Percentiles rank a stretch among this genome's conserved stretches.
These are phyloP conservation scores for Chrysogorgia sp. DNA, from an alignment of 92 coral and sea anemone genomes.

Conservation along the genomic window DNA sequence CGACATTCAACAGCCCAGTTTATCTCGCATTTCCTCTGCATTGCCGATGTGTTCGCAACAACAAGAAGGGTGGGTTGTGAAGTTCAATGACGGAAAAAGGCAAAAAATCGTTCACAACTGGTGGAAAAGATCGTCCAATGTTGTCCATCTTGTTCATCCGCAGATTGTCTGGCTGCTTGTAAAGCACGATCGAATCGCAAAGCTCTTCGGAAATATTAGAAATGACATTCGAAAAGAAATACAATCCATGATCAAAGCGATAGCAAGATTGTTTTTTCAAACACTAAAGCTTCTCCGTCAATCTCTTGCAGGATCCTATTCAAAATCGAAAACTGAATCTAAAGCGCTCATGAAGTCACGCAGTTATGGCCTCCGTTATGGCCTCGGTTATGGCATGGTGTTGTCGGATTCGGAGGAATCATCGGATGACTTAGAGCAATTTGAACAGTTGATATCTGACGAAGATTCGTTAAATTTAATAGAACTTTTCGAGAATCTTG, in stretches of 20 bases:
- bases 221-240: conserved; percentile 10
- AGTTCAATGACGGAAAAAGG: conserved; percentile 17
- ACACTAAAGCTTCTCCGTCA: neutral
- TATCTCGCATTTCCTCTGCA: neutral
- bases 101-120: conserved; percentile 17
- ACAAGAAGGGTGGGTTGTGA: conserved; percentile 40
- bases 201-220: neutral
- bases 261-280: neutral
- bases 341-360: too few species aligned
- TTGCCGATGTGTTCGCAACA: neutral
- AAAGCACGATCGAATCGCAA: neutral
- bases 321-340: too few species aligned
- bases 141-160: conserved; percentile 9
- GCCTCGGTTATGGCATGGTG: neutral
- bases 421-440: too few species aligned
- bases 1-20: too few species aligned
- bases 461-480: too few species aligned
- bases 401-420: neutral
- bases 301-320: neutral
- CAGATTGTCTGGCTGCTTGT: conserved; percentile 13
- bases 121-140: conserved; percentile 1
- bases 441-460: too few species aligned
- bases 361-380: too few species aligned
- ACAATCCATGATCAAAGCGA: neutral
- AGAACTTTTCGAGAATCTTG: too few species aligned